Evolutionary conservation across 2,888 invertebrate genomes (phyloP), one percentile per base, ranked within the genome.

Genomic region (Chrysina gloriosa): DNA sequence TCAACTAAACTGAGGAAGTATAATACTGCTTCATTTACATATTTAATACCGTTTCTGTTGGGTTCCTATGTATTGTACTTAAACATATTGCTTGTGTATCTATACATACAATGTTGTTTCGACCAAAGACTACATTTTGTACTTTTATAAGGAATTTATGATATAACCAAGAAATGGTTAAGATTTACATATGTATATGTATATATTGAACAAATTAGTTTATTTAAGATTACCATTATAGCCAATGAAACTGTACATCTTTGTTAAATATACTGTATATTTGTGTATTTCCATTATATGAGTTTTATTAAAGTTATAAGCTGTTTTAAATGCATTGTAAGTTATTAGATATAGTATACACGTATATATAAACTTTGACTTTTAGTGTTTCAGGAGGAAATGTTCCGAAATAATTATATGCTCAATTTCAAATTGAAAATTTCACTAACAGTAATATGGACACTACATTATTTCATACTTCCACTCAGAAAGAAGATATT

Each of bases 51-150:
- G 11, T 19, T 56, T 56, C 11, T 25, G 27, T 23, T 42, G 45
- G 27, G 58, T 61, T 61, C 58, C 58, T 61, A 61, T 61, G 58
- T 61, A 42, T 61, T 42, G 58, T 61, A 61, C 58, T 61, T 61
- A 61, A 61, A 42, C 11, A 16, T 42, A 42, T 21, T 16, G 23
- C 23, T 27, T 14, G 16, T 39, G 16, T 42, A 29, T 16, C 6
- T 42, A 29, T 16, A 42, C 42, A 56, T 36, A 31, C 11, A 36
- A 50, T 42, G 45, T 42, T 61, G 4, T 61, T 42, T 42, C 42
- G 42, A 61, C 58, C 58, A 61, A 61, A 61, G 58, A 61, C 42
- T 61, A 61, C 42, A 61, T 61, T 61, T 61, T 61, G 36, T 61
- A 61, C 42, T 61, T 61, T 61, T 61, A 61, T 61, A 61, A 61